Evolutionary conservation across 1,140 invertebrate species (phyloP).

Genomic region (Heliconius himera): DNA sequence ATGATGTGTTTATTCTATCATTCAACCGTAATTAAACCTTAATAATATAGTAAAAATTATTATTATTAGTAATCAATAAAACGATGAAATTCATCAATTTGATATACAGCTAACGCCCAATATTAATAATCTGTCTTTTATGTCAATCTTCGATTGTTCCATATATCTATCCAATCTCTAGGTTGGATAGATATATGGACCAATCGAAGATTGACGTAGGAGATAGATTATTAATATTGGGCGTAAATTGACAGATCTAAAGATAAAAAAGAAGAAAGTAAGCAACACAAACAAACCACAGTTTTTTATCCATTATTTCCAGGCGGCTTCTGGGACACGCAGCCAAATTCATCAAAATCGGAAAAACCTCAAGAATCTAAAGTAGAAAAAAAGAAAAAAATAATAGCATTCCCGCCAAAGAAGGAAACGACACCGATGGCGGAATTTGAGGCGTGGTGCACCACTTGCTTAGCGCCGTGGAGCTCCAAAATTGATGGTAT

Average conservation of each 20-base stretch:
- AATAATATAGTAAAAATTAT: too few species aligned
- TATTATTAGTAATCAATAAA: too few species aligned
- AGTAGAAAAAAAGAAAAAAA: conserved; percentile 60
- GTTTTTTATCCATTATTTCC: not conserved
- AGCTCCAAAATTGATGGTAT: conserved; percentile 92
- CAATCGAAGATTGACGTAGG: too few species aligned
- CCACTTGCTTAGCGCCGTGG: conserved; percentile 86
- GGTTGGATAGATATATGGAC: too few species aligned
- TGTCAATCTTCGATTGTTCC: too few species aligned
- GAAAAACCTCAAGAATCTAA: conserved; percentile 52
- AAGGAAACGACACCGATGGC: conserved; percentile 77
- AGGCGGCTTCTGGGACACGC: conserved; percentile 71
- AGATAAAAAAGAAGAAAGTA: not conserved
- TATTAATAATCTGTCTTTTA: too few species aligned
- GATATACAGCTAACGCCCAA: too few species aligned
- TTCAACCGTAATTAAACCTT: too few species aligned
- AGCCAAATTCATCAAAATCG: conserved; percentile 45
- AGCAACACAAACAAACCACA: not conserved
- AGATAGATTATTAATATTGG: too few species aligned
- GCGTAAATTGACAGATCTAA: not conserved
- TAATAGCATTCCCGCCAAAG: conserved; percentile 35
- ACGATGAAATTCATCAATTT: too few species aligned
- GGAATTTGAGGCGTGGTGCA: conserved; percentile 95
- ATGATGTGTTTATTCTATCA: too few species aligned
- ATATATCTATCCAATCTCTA: too few species aligned